phyloP scores from a whole-genome alignment of 1,140 invertebrate species.

The Liolophura sinensis region DNA sequence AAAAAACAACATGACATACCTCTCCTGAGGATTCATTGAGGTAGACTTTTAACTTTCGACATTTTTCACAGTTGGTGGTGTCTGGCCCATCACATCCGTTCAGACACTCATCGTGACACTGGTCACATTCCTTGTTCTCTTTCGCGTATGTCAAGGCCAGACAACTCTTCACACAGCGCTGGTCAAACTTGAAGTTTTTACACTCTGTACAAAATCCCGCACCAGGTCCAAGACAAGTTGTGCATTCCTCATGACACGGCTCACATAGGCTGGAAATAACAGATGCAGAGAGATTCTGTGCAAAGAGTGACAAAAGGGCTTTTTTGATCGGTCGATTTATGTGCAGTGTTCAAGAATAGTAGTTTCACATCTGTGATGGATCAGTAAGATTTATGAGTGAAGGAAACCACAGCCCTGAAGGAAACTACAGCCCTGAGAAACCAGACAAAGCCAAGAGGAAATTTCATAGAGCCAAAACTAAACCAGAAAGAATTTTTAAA shows the following conservation, averaged over 20 bases:
- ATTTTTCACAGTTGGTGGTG: slow-evolving; percentile 77
- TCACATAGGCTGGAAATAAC: slow-evolving; percentile 42
- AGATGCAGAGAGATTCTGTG: too few relatives aligned
- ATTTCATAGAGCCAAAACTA: too few relatives aligned
- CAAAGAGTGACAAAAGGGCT: too few relatives aligned
- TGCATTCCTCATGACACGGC: slow-evolving; percentile 85
- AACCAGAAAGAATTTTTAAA: too few relatives aligned
- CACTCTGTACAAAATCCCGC: slow-evolving; percentile 38
- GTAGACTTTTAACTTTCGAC: slow-evolving; percentile 84
- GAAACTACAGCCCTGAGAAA: too few relatives aligned
- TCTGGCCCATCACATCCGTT: slow-evolving; percentile 79
- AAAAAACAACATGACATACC: slow-evolving; percentile 15
- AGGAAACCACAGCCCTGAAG: too few relatives aligned
- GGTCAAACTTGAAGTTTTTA: slow-evolving; percentile 26
- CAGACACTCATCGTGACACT: slow-evolving; percentile 75
- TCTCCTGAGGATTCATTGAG: slow-evolving; percentile 46
- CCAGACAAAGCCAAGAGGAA: too few relatives aligned
- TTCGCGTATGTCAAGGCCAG: slow-evolving; percentile 21
- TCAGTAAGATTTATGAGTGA: too few relatives aligned
- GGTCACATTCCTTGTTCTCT: slow-evolving; percentile 22
- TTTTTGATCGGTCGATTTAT: too few relatives aligned
- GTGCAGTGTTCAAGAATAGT: too few relatives aligned
- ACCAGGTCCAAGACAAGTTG: slow-evolving; percentile 77
- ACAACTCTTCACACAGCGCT: slow-evolving; percentile 73
- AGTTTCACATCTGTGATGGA: too few relatives aligned